phyloP scores from a whole-genome alignment of 1,140 invertebrate genomes.

The Periplaneta americana region DNA sequence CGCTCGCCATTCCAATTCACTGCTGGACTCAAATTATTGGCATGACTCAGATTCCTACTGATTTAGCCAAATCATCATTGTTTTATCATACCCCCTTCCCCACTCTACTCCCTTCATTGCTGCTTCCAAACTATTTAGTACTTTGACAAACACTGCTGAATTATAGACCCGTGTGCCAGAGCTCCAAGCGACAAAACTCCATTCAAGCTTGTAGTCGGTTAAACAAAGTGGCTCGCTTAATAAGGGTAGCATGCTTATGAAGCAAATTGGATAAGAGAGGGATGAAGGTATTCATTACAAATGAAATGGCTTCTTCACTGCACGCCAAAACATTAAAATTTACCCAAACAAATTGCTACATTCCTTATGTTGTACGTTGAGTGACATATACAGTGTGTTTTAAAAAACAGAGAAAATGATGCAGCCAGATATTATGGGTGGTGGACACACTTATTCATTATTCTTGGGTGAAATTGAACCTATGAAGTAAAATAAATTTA shows the following conservation, averaged over 20 bases:
- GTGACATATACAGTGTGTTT: too few relatives aligned
- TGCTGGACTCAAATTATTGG: not conserved
- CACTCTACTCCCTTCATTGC: not conserved
- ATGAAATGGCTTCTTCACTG: too few relatives aligned
- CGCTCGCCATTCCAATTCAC: not conserved
- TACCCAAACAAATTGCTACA: too few relatives aligned
- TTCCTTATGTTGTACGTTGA: too few relatives aligned
- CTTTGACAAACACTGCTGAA: not conserved
- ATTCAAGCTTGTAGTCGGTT: not conserved
- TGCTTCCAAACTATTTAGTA: not conserved
- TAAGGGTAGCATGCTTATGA: not conserved
- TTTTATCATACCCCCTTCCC: not conserved
- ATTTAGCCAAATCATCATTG: not conserved
- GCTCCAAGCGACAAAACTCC: not conserved
- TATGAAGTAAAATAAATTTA: too few relatives aligned
- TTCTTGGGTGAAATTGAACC: too few relatives aligned
- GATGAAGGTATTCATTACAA: not conserved
- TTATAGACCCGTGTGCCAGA: not conserved
- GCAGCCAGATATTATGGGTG: too few relatives aligned
- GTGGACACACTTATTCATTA: too few relatives aligned
- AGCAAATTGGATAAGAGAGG: not conserved
- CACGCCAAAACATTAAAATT: too few relatives aligned
- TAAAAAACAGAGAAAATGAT: too few relatives aligned
- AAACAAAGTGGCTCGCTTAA: not conserved
- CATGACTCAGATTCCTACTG: not conserved